Conservation (phyloP, 2,113 vertebrate genomes). For the Tautogolabrus adspersus region DNA sequence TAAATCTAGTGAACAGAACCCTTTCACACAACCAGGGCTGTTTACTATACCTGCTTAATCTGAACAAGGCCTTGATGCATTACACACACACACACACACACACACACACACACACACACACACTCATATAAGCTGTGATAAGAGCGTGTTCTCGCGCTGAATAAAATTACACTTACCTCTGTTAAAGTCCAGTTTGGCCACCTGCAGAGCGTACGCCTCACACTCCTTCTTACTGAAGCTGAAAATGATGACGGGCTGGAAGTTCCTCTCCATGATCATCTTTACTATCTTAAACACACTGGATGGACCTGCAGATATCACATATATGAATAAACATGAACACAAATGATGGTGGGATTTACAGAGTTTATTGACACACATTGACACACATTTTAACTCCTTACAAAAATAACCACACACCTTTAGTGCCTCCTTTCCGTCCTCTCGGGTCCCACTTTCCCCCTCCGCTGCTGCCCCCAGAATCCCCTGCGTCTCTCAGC, state of each 20-base stretch:
- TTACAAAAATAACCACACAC: constrained; percentile 73
- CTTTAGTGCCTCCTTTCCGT: constrained; percentile 94
- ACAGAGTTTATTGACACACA: no score
- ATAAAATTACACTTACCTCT: constrained; percentile 83
- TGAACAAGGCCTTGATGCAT: neutral
- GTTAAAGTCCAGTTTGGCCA: constrained; percentile 98
- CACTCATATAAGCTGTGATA: no score
- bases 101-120: neutral
- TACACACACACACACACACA: no score
- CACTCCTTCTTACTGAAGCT: constrained; percentile 99
- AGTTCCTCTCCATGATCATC: constrained; percentile 99
- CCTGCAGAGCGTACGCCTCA: constrained; percentile 97
- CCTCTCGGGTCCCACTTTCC: constrained; percentile 95
- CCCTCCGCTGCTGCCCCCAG: constrained; percentile 85
- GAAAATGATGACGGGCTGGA: constrained; percentile 99
- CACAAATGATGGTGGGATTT: neutral
- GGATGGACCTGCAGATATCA: constrained; percentile 88
- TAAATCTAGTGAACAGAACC: no score
- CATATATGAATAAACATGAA: neutral
- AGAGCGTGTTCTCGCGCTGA: no score
- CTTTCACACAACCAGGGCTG: neutral
- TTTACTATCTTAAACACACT: constrained; percentile 99
- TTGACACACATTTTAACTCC: no score
- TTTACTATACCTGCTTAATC: neutral
- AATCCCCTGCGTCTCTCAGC: constrained; percentile 92